Percentiles rank a stretch among this genome's conserved stretches.
Evolutionary conservation across 2,888 invertebrate genomes (phyloP).

Genomic region (Periphyllus acericola): DNA sequence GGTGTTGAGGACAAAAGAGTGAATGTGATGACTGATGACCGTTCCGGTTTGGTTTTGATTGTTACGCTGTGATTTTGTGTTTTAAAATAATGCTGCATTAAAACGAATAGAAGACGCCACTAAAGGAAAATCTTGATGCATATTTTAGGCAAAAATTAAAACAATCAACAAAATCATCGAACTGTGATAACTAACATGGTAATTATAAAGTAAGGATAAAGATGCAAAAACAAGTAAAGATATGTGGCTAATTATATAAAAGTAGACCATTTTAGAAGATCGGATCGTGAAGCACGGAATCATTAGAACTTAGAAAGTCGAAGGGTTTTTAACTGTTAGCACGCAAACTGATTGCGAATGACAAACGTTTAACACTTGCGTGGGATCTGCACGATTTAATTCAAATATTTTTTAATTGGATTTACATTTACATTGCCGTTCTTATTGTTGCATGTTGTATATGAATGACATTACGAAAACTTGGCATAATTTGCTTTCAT

Average conservation of each 20-base stretch:
- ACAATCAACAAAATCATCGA: conserved; percentile 48
- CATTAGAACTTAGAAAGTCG: conserved; percentile 46
- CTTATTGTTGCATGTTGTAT: not conserved
- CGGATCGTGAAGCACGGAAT: conserved; percentile 40
- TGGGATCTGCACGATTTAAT: conserved; percentile 31
- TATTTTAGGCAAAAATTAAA: conserved; percentile 40
- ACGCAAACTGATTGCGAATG: conserved; percentile 32
- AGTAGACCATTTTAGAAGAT: conserved; percentile 35
- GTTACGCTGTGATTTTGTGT: conserved; percentile 45
- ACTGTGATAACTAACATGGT: conserved; percentile 21
- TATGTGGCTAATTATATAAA: conserved; percentile 42
- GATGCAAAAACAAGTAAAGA: not conserved
- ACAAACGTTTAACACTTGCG: conserved; percentile 15
- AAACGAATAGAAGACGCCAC: conserved; percentile 37
- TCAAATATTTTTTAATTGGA: conserved; percentile 34
- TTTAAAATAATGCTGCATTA: conserved; percentile 41
- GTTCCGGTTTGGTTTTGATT: conserved; percentile 57
- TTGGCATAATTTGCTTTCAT: conserved; percentile 6
- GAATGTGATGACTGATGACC: conserved; percentile 61
- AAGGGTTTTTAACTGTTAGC: conserved; percentile 24
- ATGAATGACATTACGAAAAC: not conserved
- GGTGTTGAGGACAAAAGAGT: conserved; percentile 56
- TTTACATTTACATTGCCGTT: conserved; percentile 38
- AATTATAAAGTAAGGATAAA: conserved; percentile 39
- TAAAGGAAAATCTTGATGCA: not conserved